Evolutionary conservation across 2,888 invertebrate species (phyloP).

Genomic region (Erpobdella octoculata): DNA sequence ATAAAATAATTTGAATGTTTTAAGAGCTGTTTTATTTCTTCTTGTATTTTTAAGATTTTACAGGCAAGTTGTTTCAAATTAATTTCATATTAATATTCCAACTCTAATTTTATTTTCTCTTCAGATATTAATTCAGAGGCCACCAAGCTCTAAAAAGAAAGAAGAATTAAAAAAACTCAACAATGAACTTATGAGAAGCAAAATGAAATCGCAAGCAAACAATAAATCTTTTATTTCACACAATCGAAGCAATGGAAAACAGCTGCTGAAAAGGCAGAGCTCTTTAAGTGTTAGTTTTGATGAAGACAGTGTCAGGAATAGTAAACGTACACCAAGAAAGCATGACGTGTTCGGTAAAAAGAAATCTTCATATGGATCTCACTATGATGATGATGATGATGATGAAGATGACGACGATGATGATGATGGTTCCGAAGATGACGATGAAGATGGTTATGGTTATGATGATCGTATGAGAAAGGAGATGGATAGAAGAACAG

Average conservation of each 20-base stretch:
- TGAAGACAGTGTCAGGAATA: neutral
- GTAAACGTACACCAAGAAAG: neutral
- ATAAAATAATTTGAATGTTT: too few relatives aligned
- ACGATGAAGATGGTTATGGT: neutral
- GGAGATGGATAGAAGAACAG: too few relatives aligned
- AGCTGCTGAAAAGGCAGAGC: neutral
- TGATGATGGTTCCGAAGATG: neutral
- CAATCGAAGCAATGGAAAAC: neutral
- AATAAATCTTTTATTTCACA: too few relatives aligned
- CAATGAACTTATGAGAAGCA: too few relatives aligned
- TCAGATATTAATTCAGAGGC: constrained; percentile 4
- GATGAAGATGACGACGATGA: neutral
- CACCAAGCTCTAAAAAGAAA: neutral
- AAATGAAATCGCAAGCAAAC: too few relatives aligned
- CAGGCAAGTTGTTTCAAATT: too few relatives aligned
- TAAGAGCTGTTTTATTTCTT: too few relatives aligned
- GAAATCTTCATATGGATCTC: neutral
- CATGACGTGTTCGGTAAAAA: neutral
- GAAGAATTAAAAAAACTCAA: neutral
- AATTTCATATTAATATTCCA: neutral
- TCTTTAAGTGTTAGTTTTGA: neutral
- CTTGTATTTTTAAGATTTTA: too few relatives aligned
- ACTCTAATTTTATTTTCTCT: neutral
- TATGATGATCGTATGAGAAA: neutral
- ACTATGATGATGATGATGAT: constrained; percentile 6